Evolutionary conservation across 2,888 invertebrate species (phyloP).

Genomic region (Alloplasta piceator): DNA sequence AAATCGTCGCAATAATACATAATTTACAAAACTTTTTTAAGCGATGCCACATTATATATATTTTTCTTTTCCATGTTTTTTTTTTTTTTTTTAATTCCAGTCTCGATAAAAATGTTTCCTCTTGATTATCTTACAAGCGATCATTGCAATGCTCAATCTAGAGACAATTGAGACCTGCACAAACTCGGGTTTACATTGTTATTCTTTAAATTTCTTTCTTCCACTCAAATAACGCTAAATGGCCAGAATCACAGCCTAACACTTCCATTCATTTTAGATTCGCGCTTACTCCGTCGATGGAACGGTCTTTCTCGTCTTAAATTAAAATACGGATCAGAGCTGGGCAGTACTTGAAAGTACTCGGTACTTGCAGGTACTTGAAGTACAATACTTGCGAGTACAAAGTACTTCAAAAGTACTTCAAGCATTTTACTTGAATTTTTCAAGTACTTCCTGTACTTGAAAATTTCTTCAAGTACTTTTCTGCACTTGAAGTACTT

Average conservation of each 20-base stretch:
- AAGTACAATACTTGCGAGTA: too few species aligned
- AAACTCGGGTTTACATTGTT: slow-evolving; percentile 23
- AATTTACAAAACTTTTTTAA: slow-evolving; percentile 61
- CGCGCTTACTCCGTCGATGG: slow-evolving; percentile 16
- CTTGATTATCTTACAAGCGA: slow-evolving; percentile 31
- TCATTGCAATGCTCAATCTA: slow-evolving; percentile 22
- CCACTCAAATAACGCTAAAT: slow-evolving; percentile 50
- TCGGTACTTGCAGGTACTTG: too few species aligned
- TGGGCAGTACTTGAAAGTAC: too few species aligned
- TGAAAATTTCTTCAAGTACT: too few species aligned
- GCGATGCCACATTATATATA: slow-evolving; percentile 42
- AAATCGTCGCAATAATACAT: slow-evolving; percentile 44
- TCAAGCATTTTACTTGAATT: too few species aligned
- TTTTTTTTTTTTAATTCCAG: slow-evolving; percentile 6
- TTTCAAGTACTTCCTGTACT: too few species aligned
- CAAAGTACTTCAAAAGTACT: too few species aligned
- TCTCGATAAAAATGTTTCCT: slow-evolving; percentile 33
- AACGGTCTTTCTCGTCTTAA: too few species aligned
- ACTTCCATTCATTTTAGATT: slow-evolving; percentile 44
- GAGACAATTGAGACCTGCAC: slow-evolving; percentile 24
- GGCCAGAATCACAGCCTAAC: slow-evolving; percentile 62
- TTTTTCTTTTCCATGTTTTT: background rate
- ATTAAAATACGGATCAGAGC: too few species aligned
- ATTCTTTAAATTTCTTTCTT: slow-evolving; percentile 7
- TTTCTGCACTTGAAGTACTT: too few species aligned